Conservation (phyloP, 2,888 invertebrate species). For the Nudaria mundana region DNA sequence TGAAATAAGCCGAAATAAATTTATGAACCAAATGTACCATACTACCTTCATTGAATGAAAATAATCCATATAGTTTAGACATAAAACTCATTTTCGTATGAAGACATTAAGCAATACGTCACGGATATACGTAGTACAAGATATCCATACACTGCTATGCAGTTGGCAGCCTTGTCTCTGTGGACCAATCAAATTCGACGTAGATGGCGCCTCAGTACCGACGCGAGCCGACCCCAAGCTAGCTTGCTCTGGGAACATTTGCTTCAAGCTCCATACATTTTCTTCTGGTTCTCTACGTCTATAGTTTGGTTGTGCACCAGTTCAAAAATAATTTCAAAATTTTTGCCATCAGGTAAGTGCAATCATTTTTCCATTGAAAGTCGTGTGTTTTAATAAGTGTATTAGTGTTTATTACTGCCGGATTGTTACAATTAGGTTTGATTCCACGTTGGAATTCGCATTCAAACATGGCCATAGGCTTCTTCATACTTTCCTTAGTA, state of each 20-base stretch:
- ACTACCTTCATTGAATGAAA: slow-evolving; percentile 26
- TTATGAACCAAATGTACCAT: slow-evolving; percentile 70
- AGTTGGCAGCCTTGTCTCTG: slow-evolving; percentile 60
- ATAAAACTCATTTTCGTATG: slow-evolving; percentile 43
- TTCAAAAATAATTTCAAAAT: slow-evolving; percentile 80
- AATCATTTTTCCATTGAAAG: slow-evolving; percentile 62
- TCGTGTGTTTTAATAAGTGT: slow-evolving; percentile 56
- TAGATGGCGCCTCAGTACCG: slow-evolving; percentile 73
- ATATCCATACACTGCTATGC: slow-evolving; percentile 41
- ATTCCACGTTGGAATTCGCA: slow-evolving; percentile 79
- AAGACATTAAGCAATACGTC: slow-evolving; percentile 40
- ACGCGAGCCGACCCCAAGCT: slow-evolving; percentile 78
- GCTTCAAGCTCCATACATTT: slow-evolving; percentile 81
- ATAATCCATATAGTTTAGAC: accelerated
- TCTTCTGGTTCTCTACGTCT: slow-evolving; percentile 81
- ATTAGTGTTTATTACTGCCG: slow-evolving; percentile 49
- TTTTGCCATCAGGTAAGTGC: slow-evolving; percentile 80
- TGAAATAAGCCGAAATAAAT: slow-evolving; percentile 54
- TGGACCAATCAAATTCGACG: slow-evolving; percentile 60
- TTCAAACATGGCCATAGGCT: slow-evolving; percentile 80
- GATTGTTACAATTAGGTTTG: slow-evolving; percentile 58
- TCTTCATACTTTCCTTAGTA: slow-evolving; percentile 76
- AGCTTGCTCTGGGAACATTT: slow-evolving; percentile 77
- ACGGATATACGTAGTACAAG: slow-evolving; percentile 78
- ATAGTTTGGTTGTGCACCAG: slow-evolving; percentile 80